These are phyloP conservation scores for Aphelinus certus DNA, from an alignment of 1,140 invertebrate genomes.

Conservation along the genomic window DNA sequence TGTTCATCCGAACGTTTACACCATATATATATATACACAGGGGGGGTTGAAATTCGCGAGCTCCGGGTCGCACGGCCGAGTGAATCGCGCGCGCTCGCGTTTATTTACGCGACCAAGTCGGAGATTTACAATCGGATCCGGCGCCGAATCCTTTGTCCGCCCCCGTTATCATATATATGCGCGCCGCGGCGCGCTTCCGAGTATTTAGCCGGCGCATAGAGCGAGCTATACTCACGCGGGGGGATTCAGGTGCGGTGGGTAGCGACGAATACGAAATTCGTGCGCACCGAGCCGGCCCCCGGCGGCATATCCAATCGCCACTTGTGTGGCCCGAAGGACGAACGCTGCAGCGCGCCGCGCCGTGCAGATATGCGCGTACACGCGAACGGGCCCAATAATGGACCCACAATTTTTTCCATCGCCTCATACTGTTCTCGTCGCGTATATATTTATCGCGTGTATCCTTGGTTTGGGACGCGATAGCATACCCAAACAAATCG, in stretches of 20 bases:
- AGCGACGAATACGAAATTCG: slow-evolving; percentile 29
- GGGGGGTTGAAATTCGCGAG: slow-evolving; percentile 49
- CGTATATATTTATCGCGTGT: too few species aligned
- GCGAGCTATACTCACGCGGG: neutral
- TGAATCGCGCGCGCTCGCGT: too few species aligned
- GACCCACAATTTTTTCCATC: too few species aligned
- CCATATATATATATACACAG: slow-evolving; percentile 4
- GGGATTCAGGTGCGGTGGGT: slow-evolving; percentile 9
- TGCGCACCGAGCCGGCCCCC: too few species aligned
- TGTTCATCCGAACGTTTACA: too few species aligned
- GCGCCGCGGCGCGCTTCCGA: slow-evolving; percentile 45
- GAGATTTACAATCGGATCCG: slow-evolving; percentile 27
- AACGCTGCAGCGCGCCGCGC: neutral
- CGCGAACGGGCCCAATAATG: too few species aligned
- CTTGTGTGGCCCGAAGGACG: slow-evolving; percentile 5
- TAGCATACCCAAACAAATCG: too few species aligned
- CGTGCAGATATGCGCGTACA: too few species aligned
- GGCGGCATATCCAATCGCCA: too few species aligned
- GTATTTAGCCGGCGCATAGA: slow-evolving; percentile 38
- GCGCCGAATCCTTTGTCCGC: slow-evolving; percentile 44
- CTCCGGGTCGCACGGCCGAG: slow-evolving; percentile 43
- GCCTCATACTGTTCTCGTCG: too few species aligned
- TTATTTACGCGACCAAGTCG: too few species aligned
- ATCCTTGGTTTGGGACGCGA: too few species aligned
- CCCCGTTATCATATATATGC: slow-evolving; percentile 43